Conservation (phyloP, 1,140 invertebrate genomes). For the Cyclina sinensis region DNA sequence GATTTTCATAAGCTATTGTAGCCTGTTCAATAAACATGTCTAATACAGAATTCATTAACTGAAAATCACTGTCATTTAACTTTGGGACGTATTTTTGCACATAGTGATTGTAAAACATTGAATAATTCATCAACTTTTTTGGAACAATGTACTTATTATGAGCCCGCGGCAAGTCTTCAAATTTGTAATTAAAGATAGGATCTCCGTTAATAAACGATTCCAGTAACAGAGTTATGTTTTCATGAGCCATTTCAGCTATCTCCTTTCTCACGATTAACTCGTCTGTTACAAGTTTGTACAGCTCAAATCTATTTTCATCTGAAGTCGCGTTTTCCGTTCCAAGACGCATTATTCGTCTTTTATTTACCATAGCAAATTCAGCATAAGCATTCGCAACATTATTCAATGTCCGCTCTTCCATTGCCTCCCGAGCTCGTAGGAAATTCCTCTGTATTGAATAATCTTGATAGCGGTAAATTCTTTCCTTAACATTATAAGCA, state of each 20-base stretch:
- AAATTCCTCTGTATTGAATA: conserved; percentile 67
- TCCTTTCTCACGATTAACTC: background rate
- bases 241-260: conserved; percentile 40
- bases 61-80: conserved; percentile 43
- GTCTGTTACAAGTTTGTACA: conserved; percentile 51
- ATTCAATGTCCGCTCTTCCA: conserved; percentile 68
- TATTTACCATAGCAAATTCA: conserved; percentile 44
- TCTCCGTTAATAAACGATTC: conserved; percentile 45
- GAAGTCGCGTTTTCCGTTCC: background rate
- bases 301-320: background rate
- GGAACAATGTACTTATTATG: conserved; percentile 76
- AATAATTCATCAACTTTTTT: conserved; percentile 69
- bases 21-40: conserved; percentile 54
- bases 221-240: conserved; percentile 39
- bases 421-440: conserved; percentile 62
- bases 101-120: conserved; percentile 65
- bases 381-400: conserved; percentile 57
- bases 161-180: conserved; percentile 51
- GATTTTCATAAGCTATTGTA: conserved; percentile 49
- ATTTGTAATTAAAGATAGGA: conserved; percentile 65
- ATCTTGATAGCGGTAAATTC: conserved; percentile 61
- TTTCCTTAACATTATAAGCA: conserved; percentile 42
- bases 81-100: conserved; percentile 54
- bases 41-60: conserved; percentile 11
- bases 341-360: conserved; percentile 3